Evolutionary conservation across 2,113 vertebrate genomes (phyloP).

Genomic region (Sula dactylatra): DNA sequence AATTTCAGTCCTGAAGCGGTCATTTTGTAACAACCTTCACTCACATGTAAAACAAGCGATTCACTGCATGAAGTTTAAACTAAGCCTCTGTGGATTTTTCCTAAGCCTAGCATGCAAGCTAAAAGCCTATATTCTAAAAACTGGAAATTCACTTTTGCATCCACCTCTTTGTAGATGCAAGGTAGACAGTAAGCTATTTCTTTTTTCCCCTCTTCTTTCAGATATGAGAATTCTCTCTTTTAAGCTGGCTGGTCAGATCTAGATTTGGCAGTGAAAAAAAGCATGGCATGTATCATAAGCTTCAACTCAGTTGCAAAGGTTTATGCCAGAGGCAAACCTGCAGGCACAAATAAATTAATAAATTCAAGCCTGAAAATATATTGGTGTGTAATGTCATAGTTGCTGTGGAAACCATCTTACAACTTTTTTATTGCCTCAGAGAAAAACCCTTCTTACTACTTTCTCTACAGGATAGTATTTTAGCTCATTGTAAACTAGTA

Average conservation of each 20-base stretch:
- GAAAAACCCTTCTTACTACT: neutral
- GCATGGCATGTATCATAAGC: constrained; percentile 34
- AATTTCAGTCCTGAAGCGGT: neutral
- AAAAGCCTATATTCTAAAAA: neutral
- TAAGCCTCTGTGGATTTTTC: neutral
- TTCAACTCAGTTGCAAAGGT: constrained; percentile 37
- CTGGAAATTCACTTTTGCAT: neutral
- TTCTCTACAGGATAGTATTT: neutral
- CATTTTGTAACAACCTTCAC: neutral
- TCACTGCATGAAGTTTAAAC: neutral
- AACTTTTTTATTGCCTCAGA: neutral
- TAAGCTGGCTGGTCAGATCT: neutral
- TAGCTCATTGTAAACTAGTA: neutral
- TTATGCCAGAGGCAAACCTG: constrained; percentile 53
- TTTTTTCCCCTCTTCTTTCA: neutral
- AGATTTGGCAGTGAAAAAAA: constrained; percentile 12
- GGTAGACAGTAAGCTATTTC: neutral
- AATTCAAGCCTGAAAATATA: constrained; percentile 4
- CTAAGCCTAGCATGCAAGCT: neutral
- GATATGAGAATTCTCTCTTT: neutral
- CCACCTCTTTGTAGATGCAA: neutral
- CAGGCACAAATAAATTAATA: constrained; percentile 55
- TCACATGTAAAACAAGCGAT: neutral
- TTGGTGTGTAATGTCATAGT: neutral
- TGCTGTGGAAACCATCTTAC: constrained; percentile 1